Percentiles rank a stretch among this genome's conserved stretches.
phyloP scores from a whole-genome alignment of 2,888 invertebrate genomes.

The Lasioglossum morio region DNA sequence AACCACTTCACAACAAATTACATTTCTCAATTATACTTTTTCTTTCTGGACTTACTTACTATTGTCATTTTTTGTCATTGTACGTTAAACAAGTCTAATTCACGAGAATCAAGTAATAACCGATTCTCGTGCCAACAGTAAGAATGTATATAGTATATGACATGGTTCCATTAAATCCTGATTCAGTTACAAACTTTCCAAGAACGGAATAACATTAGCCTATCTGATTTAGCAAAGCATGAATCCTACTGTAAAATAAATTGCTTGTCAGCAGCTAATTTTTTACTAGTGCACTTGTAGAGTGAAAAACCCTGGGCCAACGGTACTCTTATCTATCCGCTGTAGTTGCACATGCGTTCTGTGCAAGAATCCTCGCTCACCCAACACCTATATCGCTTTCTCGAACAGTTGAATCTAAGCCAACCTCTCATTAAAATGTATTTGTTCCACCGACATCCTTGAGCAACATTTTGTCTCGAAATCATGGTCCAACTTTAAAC shows the following conservation, averaged over 20 bases:
- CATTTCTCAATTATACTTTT: no score
- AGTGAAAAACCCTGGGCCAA: not conserved
- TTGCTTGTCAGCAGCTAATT: constrained; percentile 13
- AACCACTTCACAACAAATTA: no score
- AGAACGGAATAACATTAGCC: not conserved
- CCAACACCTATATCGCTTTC: not conserved
- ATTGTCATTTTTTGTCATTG: no score
- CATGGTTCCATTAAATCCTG: not conserved
- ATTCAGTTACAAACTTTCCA: not conserved
- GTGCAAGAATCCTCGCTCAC: not conserved
- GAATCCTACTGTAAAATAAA: not conserved
- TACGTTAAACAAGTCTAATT: no score
- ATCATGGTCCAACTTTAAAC: not conserved
- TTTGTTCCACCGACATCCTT: not conserved
- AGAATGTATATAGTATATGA: not conserved
- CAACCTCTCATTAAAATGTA: not conserved
- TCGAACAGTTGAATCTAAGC: constrained; percentile 1
- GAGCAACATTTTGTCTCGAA: not conserved
- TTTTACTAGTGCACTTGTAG: not conserved
- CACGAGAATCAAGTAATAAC: not conserved
- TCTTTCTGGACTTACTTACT: no score
- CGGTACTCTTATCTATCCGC: not conserved
- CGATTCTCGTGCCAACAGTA: not conserved
- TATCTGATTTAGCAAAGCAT: constrained; percentile 5
- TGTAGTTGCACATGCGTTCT: not conserved